phyloP scores from a whole-genome alignment of 23 tunicate species.

The Pegea sp. region DNA sequence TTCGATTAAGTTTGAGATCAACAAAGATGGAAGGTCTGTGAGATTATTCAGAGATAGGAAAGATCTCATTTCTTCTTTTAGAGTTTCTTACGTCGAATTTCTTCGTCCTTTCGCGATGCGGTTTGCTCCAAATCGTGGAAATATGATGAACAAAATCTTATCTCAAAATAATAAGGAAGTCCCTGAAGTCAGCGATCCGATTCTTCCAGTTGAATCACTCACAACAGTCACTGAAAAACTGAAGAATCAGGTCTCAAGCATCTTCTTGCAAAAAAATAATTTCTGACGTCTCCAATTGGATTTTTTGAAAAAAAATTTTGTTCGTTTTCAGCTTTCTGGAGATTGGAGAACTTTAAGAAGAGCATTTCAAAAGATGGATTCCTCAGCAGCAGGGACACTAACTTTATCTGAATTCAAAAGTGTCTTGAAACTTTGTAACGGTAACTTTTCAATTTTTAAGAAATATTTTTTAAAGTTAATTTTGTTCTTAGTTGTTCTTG shows the following conservation, averaged over 20 bases:
- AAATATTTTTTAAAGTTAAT: not conserved
- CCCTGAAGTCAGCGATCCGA: slow-evolving; percentile 18
- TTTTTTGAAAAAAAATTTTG: too few relatives aligned
- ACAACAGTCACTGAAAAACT: slow-evolving; percentile 60
- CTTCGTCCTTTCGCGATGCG: slow-evolving; percentile 93
- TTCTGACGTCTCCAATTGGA: too few relatives aligned
- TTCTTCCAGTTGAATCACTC: slow-evolving; percentile 48
- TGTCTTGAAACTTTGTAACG: slow-evolving; percentile 84
- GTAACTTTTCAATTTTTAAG: slow-evolving; percentile 11
- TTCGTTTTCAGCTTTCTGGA: slow-evolving; percentile 74
- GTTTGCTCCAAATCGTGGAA: slow-evolving; percentile 54
- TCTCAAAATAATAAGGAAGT: slow-evolving; percentile 62
- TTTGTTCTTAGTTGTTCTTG: slow-evolving; percentile 38
- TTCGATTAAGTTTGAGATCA: slow-evolving; percentile 62
- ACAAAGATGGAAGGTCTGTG: slow-evolving; percentile 52
- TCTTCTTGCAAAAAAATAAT: not conserved
- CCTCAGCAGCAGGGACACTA: slow-evolving; percentile 66
- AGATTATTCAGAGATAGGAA: too few relatives aligned
- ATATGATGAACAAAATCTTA: slow-evolving; percentile 59
- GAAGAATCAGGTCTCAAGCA: slow-evolving; percentile 25
- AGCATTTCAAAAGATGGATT: slow-evolving; percentile 91
- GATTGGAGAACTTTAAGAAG: slow-evolving; percentile 80
- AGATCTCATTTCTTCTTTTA: not conserved
- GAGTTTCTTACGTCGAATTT: slow-evolving; percentile 93
- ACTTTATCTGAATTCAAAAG: slow-evolving; percentile 85